Base-by-base conservation (phyloP, 2,113 vertebrate genomes). In the Solea solea region DNA sequence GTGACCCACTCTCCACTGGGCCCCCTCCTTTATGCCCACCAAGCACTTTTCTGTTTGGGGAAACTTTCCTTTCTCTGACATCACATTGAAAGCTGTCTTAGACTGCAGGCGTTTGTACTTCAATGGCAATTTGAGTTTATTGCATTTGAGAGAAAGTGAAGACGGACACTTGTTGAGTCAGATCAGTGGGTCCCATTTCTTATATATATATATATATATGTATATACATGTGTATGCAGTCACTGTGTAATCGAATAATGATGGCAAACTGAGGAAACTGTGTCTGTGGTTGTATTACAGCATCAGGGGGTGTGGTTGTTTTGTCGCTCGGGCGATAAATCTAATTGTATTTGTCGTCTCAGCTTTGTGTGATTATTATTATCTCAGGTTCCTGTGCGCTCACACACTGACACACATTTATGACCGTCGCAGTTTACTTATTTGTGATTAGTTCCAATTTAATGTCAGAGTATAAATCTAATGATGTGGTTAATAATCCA, bases 21-120 rank as follows among this genome's bases (percentile, higher is more conserved):
- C 69, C 50, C 16, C 70, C 14, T n/a, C 4, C 3, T 46, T 74
- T 46, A 40, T 71, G 69, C 69, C n/a, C 60, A 59, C 51, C 39
- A 10, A 53, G 64, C 50, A 34, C 16, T 57, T 73, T 65, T 64
- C 46, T 73, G 69, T 81, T 75, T 81, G 66, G 65, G 74, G 77
- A 74, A 81, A 85, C 58, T 78, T 69, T 14, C n/a, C 13, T 57
- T n/a, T 54, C 21, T 9, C 52, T 70, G 45, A 77, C 73, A 58
- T 74, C 69, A 57, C 60, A 14, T 52, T 60, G 42, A 73, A 69
- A 62, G 11, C 34, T 27, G 13, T 53, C 12, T 42, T 12, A 53
- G 25, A 16, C 39, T 5, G 13, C 13, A 14, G 25, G 52, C 61
- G 49, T 65, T 27, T n/a, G 11, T n/a, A 7, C 44, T 10, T 53